Percentiles rank a stretch among this genome's conserved stretches.
These are phyloP conservation scores for Chlorops oryzae DNA, from an alignment of 1,140 invertebrate species.

Conservation along the genomic window DNA sequence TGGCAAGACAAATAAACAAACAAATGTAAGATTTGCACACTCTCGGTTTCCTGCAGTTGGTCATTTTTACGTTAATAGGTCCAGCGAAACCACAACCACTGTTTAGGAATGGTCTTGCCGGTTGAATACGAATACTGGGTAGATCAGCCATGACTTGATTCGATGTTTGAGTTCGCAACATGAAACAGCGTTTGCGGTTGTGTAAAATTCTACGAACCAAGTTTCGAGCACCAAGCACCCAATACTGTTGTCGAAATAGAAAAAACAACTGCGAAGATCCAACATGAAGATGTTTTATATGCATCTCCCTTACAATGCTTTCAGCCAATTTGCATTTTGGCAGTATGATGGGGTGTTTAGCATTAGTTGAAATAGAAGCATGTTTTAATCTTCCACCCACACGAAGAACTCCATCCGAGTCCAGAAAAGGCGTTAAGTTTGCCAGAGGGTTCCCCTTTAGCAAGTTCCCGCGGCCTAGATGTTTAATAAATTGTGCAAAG, in stretches of 20 bases:
- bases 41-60: background rate
- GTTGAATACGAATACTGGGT: conserved; percentile 17
- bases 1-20: conserved; percentile 20
- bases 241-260: conserved; percentile 22
- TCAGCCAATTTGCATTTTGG: conserved; percentile 35
- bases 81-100: conserved; percentile 34
- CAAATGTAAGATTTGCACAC: conserved; percentile 16
- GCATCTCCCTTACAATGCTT: conserved; percentile 37
- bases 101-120: conserved; percentile 28
- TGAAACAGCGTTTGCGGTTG: conserved; percentile 37
- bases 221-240: conserved; percentile 29
- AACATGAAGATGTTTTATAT: conserved; percentile 35
- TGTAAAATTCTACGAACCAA: conserved; percentile 19
- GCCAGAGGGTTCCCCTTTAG: background rate
- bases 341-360: conserved; percentile 47
- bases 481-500: too few relatives aligned
- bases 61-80: conserved; percentile 22
- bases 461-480: too few relatives aligned
- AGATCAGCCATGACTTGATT: conserved; percentile 38
- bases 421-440: background rate
- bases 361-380: conserved; percentile 23
- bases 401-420: conserved; percentile 31
- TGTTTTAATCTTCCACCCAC: conserved; percentile 46
- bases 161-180: conserved; percentile 18
- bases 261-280: conserved; percentile 29